Evolutionary conservation across 2,797 vertebrate genomes (phyloP), one percentile per base, ranked within the genome.

Genomic region (Caiman crocodilus): DNA sequence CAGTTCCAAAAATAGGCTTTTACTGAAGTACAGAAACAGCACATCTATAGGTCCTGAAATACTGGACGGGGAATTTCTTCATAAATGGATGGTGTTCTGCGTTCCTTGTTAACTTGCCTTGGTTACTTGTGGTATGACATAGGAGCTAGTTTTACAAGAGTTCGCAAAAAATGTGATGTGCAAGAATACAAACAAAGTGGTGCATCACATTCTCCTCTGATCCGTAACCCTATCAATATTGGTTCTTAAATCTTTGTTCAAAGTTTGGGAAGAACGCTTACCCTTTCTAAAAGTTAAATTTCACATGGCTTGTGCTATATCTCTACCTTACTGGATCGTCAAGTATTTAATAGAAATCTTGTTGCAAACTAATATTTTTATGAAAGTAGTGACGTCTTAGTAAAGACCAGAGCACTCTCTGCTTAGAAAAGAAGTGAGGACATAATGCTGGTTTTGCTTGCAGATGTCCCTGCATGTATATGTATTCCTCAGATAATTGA

Each of bases 141-240:
- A 82, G 80, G 73, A 79, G 89, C 74, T 78, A 95, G 82, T 94
- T 87, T 86, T 71, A 89, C 83, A 60, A 79, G 80, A 74, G 42
- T 85, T 17, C 69, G 88, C 64, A 87, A 26, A 35, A 58, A 30
- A 80, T 74, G 55, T 80, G 82, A 4, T 20, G 20, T 21, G 74
- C 87, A 89, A 87, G 74, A 90, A 32, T 78, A 76, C 75, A 64
- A 78, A 82, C 57, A 58, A 14, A 73, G 42, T 89, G 23, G 60
- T 42, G 1, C 61, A 60, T 11, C 83, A 82, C 80, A 84, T 94
- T 6, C 10, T 11, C 42, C 42, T 50, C 42, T 50, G 42, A 50
- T 50, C 42, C 42, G 10, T 50, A 50, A 50, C 82, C 69, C 80
- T 18, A 5, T 57, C 82, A 77, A 2, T n/a, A 28, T 81, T 32